Base-by-base conservation (phyloP, 1,140 invertebrate genomes). In the Melitaea cinxia region DNA sequence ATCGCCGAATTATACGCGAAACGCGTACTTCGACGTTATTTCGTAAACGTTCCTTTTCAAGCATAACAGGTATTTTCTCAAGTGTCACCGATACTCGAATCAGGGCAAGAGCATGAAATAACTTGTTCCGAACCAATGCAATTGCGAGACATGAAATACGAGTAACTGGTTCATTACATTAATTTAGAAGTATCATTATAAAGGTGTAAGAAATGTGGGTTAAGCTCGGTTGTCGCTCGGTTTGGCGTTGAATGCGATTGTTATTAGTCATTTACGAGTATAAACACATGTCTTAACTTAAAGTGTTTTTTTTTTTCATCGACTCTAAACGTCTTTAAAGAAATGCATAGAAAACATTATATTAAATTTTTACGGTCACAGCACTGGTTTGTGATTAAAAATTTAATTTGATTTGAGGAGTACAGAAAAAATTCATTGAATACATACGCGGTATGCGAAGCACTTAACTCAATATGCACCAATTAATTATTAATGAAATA, bases 111-210 rank as follows among this genome's bases (percentile, higher is more conserved):
- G 52, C 39, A 47, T 55, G 54, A 49, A 56, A 15, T 50, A 50
- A 63, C 61, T 63, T 50, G 53, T 64, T 56, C 26, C 37, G 15
- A 42, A 42, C 37, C 42, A 50, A 56, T 21, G 28, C 60, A 45
- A 58, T 58, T 47, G 23, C 56, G 49, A 57, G n/a, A 60, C 47
- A n/a, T 35, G 30, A 60, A 37, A 58, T 39, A 47, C 39, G 55
- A 63, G 53, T 54, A 63, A 55, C 60, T 55, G 21, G 60, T 55
- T 63, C 60, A 49, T 53, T 39, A 63, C 26, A 47, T 63, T 55
- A 63, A 63, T 47, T 56, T 35, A 49, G 37, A 63, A 55, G 53
- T 55, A 55, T 42, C 37, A 42, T 63, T 49, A 63, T 30, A n/a
- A 33, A 42, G 60, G 42, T 23, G 5, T 37, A 39, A 12, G 19